A percentile compares a stretch with the other conserved stretches of the same genome.
phyloP scores from a whole-genome alignment of 2,113 vertebrate species.

The Cryptotis parvus region DNA sequence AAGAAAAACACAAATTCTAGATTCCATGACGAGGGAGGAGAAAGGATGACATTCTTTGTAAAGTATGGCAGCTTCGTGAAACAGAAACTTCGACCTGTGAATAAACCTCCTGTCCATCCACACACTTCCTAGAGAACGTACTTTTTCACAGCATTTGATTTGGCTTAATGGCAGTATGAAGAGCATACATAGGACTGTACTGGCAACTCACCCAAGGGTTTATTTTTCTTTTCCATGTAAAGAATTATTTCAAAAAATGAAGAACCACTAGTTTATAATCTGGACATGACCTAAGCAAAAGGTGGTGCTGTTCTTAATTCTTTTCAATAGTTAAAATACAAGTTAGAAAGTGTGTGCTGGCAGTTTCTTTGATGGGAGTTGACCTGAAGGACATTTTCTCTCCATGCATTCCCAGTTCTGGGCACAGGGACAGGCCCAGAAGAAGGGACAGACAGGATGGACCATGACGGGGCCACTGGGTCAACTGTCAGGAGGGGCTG shows the following conservation, averaged over 20 bases:
- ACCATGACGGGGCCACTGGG: not conserved
- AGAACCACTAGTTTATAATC: slow-evolving; percentile 52
- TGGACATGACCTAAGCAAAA: slow-evolving; percentile 30
- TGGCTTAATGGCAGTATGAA: slow-evolving; percentile 70
- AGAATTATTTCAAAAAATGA: slow-evolving; percentile 63
- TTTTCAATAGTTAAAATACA: slow-evolving; percentile 45
- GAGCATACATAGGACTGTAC: not conserved
- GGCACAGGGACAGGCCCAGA: slow-evolving; percentile 49
- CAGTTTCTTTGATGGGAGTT: slow-evolving; percentile 31
- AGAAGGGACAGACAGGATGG: accelerated
- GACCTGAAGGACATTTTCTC: slow-evolving; percentile 4
- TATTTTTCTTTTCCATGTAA: slow-evolving; percentile 49
- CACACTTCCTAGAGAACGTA: slow-evolving; percentile 55
- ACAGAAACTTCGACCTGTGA: slow-evolving; percentile 76
- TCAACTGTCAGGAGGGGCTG: slow-evolving; percentile 44
- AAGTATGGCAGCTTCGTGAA: slow-evolving; percentile 77
- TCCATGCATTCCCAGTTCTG: not conserved
- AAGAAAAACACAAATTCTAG: slow-evolving; percentile 59
- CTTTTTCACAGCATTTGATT: slow-evolving; percentile 82
- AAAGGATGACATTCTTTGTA: slow-evolving; percentile 67
- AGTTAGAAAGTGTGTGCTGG: slow-evolving; percentile 78
- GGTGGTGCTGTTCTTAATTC: not conserved
- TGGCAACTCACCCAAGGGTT: not conserved
- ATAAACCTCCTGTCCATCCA: slow-evolving; percentile 55
- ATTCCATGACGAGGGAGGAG: slow-evolving; percentile 78